Evolutionary conservation across 2,113 vertebrate species (phyloP).

Genomic region (Melospiza melodia): DNA sequence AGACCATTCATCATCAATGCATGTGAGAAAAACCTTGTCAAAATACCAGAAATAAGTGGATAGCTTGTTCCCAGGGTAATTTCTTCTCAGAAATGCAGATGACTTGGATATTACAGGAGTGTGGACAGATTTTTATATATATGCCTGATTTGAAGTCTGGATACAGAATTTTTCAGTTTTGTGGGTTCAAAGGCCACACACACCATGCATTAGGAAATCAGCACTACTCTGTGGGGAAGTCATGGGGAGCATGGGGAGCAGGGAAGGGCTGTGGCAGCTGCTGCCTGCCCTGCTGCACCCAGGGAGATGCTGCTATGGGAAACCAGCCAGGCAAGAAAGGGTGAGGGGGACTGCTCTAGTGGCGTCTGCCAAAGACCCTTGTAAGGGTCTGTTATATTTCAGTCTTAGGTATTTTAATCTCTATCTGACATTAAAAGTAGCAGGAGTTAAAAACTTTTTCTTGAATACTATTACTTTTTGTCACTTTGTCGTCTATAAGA

Average conservation of each 20-base stretch:
- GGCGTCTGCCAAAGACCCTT: not conserved
- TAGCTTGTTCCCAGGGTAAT: not conserved
- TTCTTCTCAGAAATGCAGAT: not conserved
- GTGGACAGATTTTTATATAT: not conserved
- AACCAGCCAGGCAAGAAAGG: not conserved
- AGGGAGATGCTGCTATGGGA: not conserved
- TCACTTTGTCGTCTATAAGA: not conserved
- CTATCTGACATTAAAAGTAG: rapidly evolving
- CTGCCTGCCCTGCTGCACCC: not conserved
- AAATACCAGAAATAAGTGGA: not conserved
- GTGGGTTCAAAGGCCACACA: not conserved
- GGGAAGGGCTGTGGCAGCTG: not conserved
- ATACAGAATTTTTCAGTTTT: not conserved
- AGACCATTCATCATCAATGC: not conserved
- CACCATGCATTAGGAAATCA: not conserved
- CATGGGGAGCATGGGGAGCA: not conserved
- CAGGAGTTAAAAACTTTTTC: not conserved
- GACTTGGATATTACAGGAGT: not conserved
- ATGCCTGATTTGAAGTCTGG: not conserved
- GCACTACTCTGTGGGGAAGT: not conserved
- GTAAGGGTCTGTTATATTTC: not conserved
- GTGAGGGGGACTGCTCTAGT: not conserved
- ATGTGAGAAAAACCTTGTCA: not conserved
- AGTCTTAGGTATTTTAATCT: not conserved
- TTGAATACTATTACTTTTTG: not conserved